Percentiles rank a stretch among this genome's conserved stretches.
phyloP scores from a whole-genome alignment of 1,140 invertebrate genomes.

The Drosophila subobscura region DNA sequence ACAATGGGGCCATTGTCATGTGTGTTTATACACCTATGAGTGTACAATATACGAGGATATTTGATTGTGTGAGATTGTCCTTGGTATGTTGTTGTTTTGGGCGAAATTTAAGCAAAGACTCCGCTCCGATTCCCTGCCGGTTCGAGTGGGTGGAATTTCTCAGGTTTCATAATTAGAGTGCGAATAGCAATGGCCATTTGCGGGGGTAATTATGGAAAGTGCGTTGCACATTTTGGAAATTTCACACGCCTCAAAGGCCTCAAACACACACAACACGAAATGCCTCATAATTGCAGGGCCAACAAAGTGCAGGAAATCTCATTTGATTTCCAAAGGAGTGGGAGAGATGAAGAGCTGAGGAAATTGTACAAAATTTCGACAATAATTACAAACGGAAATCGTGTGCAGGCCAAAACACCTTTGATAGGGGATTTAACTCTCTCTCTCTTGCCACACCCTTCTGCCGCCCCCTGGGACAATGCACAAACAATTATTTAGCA shows the following conservation, averaged over 20 bases:
- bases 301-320: slow-evolving; percentile 56
- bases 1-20: slow-evolving; percentile 43
- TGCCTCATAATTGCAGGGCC: slow-evolving; percentile 53
- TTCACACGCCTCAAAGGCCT: slow-evolving; percentile 50
- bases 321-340: slow-evolving; percentile 12
- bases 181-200: slow-evolving; percentile 12
- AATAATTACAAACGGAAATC: slow-evolving; percentile 76
- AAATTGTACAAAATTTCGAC: slow-evolving; percentile 65
- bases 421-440: slow-evolving; percentile 41
- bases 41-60: background rate
- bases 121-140: background rate
- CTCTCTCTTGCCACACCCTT: too few species aligned
- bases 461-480: background rate
- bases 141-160: background rate
- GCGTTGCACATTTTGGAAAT: slow-evolving; percentile 44
- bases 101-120: slow-evolving; percentile 3
- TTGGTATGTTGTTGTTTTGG: slow-evolving; percentile 25
- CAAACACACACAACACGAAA: slow-evolving; percentile 30
- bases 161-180: slow-evolving; percentile 27
- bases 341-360: slow-evolving; percentile 27
- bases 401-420: slow-evolving; percentile 64
- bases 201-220: slow-evolving; percentile 41
- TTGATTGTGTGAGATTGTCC: too few species aligned
- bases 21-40: slow-evolving; percentile 8
- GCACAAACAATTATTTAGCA: slow-evolving; percentile 71